phyloP scores from a whole-genome alignment of 2,888 invertebrate genomes.

The Scaptomyza tumidula region DNA sequence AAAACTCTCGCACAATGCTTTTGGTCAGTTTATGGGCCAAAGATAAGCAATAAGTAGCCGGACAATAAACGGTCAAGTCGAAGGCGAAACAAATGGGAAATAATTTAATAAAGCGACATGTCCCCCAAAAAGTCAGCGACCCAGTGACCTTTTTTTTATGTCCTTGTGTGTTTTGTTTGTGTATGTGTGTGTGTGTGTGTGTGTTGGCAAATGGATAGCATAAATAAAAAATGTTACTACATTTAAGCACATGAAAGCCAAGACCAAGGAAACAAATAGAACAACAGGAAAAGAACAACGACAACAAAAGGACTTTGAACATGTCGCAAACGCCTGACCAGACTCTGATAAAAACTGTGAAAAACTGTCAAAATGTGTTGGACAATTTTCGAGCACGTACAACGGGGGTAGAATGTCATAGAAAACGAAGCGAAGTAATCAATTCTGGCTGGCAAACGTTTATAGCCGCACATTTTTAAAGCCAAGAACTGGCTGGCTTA shows the following conservation, averaged over 20 bases:
- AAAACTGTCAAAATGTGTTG: conserved; percentile 61
- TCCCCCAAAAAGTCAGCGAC: conserved; percentile 39
- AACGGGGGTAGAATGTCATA: conserved; percentile 34
- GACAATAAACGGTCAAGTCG: conserved; percentile 41
- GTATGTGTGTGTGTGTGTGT: neutral
- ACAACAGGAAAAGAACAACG: conserved; percentile 18
- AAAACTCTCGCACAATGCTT: conserved; percentile 27
- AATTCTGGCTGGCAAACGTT: conserved; percentile 47
- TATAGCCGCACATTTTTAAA: conserved; percentile 45
- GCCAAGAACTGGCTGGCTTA: conserved; percentile 41
- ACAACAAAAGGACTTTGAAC: conserved; percentile 9
- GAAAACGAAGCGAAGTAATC: conserved; percentile 54
- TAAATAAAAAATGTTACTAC: conserved; percentile 71
- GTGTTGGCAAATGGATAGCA: conserved; percentile 52
- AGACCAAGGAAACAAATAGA: conserved; percentile 9
- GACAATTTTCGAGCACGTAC: conserved; percentile 45
- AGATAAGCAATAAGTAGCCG: conserved; percentile 64
- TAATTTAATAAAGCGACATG: conserved; percentile 71
- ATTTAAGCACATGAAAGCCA: conserved; percentile 57
- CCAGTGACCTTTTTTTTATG: conserved; percentile 61
- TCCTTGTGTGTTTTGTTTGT: conserved; percentile 1
- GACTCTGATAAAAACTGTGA: conserved; percentile 56
- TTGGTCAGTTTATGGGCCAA: conserved; percentile 55
- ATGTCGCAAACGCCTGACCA: conserved; percentile 28
- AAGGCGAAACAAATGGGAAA: conserved; percentile 42